phyloP scores from a whole-genome alignment of 2,888 invertebrate species.

The Phyllotreta cruciferae region DNA sequence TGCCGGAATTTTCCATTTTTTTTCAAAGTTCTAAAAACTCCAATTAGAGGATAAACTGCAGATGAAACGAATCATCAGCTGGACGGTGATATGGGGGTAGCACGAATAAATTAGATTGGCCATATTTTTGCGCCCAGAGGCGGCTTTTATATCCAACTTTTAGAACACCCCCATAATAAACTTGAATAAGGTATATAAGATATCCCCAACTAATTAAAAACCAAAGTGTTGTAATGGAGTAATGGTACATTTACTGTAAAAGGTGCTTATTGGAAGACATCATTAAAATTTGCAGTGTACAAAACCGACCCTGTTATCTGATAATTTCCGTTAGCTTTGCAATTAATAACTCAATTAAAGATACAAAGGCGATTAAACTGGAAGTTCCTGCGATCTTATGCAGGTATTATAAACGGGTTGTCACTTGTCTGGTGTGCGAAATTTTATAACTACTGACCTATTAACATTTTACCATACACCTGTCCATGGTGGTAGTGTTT shows the following conservation, averaged over 20 bases:
- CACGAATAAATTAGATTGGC: slow-evolving; percentile 15
- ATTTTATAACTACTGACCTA: slow-evolving; percentile 27
- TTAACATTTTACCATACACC: slow-evolving; percentile 16
- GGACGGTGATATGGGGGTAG: slow-evolving; percentile 29
- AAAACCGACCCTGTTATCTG: not conserved
- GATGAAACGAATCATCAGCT: slow-evolving; percentile 31
- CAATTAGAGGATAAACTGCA: slow-evolving; percentile 31
- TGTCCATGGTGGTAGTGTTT: not conserved
- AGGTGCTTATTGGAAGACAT: not conserved
- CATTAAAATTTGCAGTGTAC: too few relatives aligned
- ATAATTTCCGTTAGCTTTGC: not conserved
- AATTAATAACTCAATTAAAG: slow-evolving; percentile 9
- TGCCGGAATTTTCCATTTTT: slow-evolving; percentile 24
- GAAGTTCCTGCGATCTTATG: slow-evolving; percentile 7
- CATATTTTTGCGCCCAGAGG: slow-evolving; percentile 9
- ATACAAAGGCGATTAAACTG: not conserved
- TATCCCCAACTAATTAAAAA: not conserved
- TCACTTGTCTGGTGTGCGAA: not conserved
- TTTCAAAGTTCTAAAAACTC: slow-evolving; percentile 22
- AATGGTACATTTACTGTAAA: not conserved
- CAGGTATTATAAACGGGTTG: slow-evolving; percentile 9
- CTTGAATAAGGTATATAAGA: not conserved
- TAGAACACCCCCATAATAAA: not conserved
- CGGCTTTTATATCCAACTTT: not conserved
- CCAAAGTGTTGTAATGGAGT: not conserved